Evolutionary conservation across 2,797 vertebrate genomes (phyloP), one percentile per base, ranked within the genome.

Genomic region (Sebastolobus altivelis): DNA sequence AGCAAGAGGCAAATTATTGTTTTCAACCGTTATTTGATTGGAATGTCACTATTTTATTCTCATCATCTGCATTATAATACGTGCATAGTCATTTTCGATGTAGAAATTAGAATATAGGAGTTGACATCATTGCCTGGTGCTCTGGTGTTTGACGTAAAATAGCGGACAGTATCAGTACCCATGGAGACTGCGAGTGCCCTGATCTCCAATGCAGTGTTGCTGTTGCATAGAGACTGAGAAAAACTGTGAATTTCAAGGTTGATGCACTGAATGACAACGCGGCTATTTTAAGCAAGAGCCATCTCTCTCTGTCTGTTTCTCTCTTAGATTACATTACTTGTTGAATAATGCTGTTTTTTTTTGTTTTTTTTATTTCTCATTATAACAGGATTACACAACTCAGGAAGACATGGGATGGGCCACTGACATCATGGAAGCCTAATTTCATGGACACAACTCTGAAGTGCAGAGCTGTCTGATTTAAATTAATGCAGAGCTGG

Each of bases 181-280:
- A 94, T 94, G 93, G 92, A 93, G 93, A 94, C 92, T 78, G 90
- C 68, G 25, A 87, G 87, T 72, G 86, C 70, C 66, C 85, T 76
- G 80, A 65, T 91, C 87, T 89, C 82, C 80, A 86, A 90, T 92
- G 93, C 93, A 88, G 91, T 89, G 87, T 68, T 91, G 83, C 83
- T 82, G 93, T 92, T 94, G 90, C 93, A 90, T 93, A 85, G 93
- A 91, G 88, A 93, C 92, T 70, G 87, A 81, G 81, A 78, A 79
- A 86, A 87, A 84, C 84, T 84, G 76, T 85, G 81, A 77, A 85
- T 87, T 92, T 87, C 85, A 90, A 89, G 92, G 89, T 84, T 93
- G 89, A 90, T 90, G 86, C 88, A 80, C 76, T 87, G 91, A 90
- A 93, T 87, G 87, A 92, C 90, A 92, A 81, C 38, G 75, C 77